These are phyloP conservation scores for Nomada fabriciana DNA, from an alignment of 2,888 invertebrate genomes.

Conservation along the genomic window DNA sequence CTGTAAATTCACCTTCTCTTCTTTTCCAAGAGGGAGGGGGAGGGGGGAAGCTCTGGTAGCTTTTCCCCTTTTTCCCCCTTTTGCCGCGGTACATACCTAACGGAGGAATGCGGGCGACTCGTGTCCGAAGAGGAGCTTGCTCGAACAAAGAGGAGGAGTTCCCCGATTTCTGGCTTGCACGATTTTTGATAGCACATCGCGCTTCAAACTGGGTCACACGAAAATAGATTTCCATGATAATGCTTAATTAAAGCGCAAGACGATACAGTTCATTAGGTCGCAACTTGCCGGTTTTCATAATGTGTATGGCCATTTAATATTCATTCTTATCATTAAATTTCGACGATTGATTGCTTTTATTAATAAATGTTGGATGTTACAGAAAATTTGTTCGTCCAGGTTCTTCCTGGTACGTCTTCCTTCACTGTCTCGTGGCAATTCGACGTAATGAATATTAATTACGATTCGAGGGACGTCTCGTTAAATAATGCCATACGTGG, in stretches of 20 bases:
- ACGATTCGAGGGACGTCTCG: slow-evolving; percentile 61
- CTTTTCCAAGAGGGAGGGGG: slow-evolving; percentile 1
- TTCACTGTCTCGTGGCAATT: not conserved
- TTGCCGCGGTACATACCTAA: slow-evolving; percentile 51
- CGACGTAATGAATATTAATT: slow-evolving; percentile 75
- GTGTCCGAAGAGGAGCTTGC: slow-evolving; percentile 55
- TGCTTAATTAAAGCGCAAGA: slow-evolving; percentile 29
- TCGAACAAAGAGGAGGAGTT: slow-evolving; percentile 66
- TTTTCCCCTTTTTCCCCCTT: slow-evolving; percentile 29
- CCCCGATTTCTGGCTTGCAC: slow-evolving; percentile 55
- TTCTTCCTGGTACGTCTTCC: not conserved
- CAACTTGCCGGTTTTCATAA: slow-evolving; percentile 21
- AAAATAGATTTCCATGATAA: slow-evolving; percentile 45
- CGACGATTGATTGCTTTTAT: no score
- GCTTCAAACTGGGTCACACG: slow-evolving; percentile 55
- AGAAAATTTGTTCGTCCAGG: no score
- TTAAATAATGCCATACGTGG: slow-evolving; percentile 73
- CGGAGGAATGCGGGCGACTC: slow-evolving; percentile 73
- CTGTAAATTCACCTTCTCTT: slow-evolving; percentile 67
- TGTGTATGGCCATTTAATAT: slow-evolving; percentile 1
- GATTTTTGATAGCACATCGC: slow-evolving; percentile 16
- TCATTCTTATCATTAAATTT: not conserved
- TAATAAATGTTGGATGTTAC: not conserved
- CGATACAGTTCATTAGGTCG: slow-evolving; percentile 23
- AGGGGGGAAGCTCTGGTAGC: slow-evolving; percentile 34